Base-by-base conservation (phyloP, 1,140 invertebrate genomes). In the Apis florea region DNA sequence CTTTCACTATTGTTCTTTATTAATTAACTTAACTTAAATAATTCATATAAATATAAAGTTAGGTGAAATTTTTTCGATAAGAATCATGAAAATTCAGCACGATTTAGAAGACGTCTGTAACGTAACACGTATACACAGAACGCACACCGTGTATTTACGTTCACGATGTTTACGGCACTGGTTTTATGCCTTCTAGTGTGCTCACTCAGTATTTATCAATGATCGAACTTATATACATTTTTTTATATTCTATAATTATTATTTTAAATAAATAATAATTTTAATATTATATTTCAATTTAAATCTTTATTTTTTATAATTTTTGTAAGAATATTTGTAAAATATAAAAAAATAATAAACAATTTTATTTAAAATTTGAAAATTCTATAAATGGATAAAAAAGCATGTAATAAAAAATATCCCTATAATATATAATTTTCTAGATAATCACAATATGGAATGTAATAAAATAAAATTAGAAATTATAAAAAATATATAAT, bases 111-210 rank as follows among this genome's bases (percentile, higher is more conserved):
- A 70, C 74, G 80, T 82, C 80, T 77, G 80, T 82, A 82, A 82
- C 79, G 80, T 84, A 85, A 86, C 85, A 85, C 79, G 85, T 83
- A 86, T 78, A 83, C 80, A 86, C 76, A 61, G 67, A 83, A 71
- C 73, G 74, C 58, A 70, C 58, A 73, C 73, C 69, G 70, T 85
- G 51, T 84, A 88, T 83, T 88, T 88, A 88, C 77, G 67, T 78
- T 77, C 85, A 78, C 87, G 76, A 80, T 89, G 87, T 90, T 90
- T 89, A 89, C 86, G 82, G 79, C 88, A 87, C 85, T 83, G 87
- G 58, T 67, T 24, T 31, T 64, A 63, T 64, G 31, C 63, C 51
- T 73, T 64, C 63, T 83, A 84, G 81, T 83, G 54, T 31, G 78
- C n/a, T 63, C 54, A 56, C 70, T 82, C 79, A 51, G 31, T 53